Evolutionary conservation across 2,888 invertebrate species (phyloP).

Genomic region (Mythimna impura): DNA sequence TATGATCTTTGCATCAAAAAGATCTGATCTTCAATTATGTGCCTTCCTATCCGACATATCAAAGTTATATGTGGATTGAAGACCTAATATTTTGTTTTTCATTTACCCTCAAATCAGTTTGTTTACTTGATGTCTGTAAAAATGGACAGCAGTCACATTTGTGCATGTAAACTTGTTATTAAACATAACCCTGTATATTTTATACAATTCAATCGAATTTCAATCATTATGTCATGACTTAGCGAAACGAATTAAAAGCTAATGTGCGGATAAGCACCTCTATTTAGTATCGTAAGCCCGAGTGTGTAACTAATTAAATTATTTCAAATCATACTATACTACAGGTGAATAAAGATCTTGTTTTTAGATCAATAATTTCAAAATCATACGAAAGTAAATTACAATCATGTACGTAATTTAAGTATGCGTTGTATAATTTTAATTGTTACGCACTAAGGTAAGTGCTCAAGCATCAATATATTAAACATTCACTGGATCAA

Average conservation of each 20-base stretch:
- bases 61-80: constrained; percentile 10
- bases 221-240: constrained; percentile 66
- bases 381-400: constrained; percentile 28
- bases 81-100: not conserved
- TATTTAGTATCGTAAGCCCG: constrained; percentile 54
- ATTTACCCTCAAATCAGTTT: constrained; percentile 6
- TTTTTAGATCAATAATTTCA: constrained; percentile 15
- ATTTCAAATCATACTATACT: constrained; percentile 29
- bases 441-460: constrained; percentile 52
- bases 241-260: constrained; percentile 66
- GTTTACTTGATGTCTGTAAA: constrained; percentile 6
- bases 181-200: constrained; percentile 75
- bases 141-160: constrained; percentile 40
- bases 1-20: not conserved
- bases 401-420: constrained; percentile 11
- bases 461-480: constrained; percentile 77
- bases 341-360: constrained; percentile 19
- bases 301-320: constrained; percentile 34
- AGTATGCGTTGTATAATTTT: constrained; percentile 47
- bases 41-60: constrained; percentile 5
- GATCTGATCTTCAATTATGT: not conserved
- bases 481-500: constrained; percentile 77
- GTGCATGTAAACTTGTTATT: constrained; percentile 57
- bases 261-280: constrained; percentile 75
- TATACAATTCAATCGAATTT: constrained; percentile 58